Base-by-base conservation (phyloP, 2,113 vertebrate genomes). In the Lamprologus speciosus region DNA sequence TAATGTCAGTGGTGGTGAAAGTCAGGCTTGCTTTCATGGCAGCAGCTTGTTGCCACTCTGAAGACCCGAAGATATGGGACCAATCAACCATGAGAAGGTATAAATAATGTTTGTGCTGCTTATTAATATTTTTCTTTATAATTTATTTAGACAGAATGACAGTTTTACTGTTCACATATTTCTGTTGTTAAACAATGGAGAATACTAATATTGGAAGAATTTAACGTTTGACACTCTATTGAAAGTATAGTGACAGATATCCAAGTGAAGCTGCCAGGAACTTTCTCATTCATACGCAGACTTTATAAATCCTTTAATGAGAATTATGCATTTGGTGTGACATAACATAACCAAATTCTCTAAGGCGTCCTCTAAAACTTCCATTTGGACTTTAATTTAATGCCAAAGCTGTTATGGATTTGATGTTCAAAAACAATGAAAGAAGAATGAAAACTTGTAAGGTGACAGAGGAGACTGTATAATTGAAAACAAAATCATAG, bases 401-500 rank as follows among this genome's bases (percentile, higher is more conserved):
- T 80, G 58, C 86, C 82, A 63, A 51, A 78, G 42, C 80, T 89
- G 75, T 84, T 81, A 12, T 12, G 40, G 65, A 93, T 91, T 91
- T 85, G 86, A 89, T 80, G 84, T 89, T 78, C n/a, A 89, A 83
- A 82, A 78, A 80, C 57, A 85, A 89, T 60, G 80, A 86, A 81
- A 90, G 13, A 53, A 10, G 51, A 79, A 78, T 82, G 47, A 68
- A 87, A 93, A 90, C 81, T 81, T 89, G 82, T 50, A 86, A 79
- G 84, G 93, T 90, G 89, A 90, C 85, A 73, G 88, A 81, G 42
- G 82, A 85, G 87, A 91, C 21, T 19, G 21, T 54, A 63, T 85
- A 86, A 94, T 91, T 91, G 88, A 94, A 94, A 94, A 88, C 80
- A 81, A 91, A 95, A 91, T 88, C 87, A 92, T 78, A 68, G 87